Base-by-base conservation (phyloP, 2,888 invertebrate species). In the Philonicus albiceps region DNA sequence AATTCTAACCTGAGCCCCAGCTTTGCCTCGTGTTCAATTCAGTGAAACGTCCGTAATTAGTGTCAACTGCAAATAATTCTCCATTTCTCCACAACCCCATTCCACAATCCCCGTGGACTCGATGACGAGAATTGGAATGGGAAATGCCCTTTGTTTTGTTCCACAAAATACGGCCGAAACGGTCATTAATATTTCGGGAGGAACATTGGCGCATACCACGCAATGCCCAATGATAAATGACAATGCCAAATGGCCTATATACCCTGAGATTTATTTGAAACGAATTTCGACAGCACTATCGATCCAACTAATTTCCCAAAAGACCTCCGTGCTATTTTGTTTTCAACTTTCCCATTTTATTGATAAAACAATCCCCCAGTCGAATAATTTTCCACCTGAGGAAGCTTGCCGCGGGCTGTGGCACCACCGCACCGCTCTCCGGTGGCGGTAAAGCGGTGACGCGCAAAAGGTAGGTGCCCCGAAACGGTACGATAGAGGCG, bases 331-430 rank as follows among this genome's bases (percentile, higher is more conserved):
- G 73, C 74, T 85, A 49, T 49, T 53, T 84, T 49, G 55, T 49
- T 37, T 86, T 55, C 87, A 31, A 80, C 43, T 53, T 85, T 85
- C 43, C 72, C 80, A 74, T 87, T 86, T 87, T 87, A 87, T 87
- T 87, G 87, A 87, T 87, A 87, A 87, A 87, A 87, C 87, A 86
- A 81, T 43, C 53, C 85, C 53, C 85, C 53, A 85, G 73, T 85
- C 85, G 19, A 75, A 75, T 43, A 73, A 73, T 85, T 72, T 85
- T 72, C 78, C 81, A 87, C 80, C 86, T 76, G 64, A 80, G 80
- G 72, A 40, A 53, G 34, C 76, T 16, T 16, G 34, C 74, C 74
- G 34, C 27, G 31, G 31, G 19, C 27, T 76, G 34, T 11, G 40
- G 22, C 22, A 19, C 34, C 76, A 22, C 30, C 80, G 78, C 13